Percentiles rank a stretch among this genome's conserved stretches.
These are phyloP conservation scores for Eulemur mongoz DNA, from an alignment of 2,797 vertebrate species.

Conservation along the genomic window DNA sequence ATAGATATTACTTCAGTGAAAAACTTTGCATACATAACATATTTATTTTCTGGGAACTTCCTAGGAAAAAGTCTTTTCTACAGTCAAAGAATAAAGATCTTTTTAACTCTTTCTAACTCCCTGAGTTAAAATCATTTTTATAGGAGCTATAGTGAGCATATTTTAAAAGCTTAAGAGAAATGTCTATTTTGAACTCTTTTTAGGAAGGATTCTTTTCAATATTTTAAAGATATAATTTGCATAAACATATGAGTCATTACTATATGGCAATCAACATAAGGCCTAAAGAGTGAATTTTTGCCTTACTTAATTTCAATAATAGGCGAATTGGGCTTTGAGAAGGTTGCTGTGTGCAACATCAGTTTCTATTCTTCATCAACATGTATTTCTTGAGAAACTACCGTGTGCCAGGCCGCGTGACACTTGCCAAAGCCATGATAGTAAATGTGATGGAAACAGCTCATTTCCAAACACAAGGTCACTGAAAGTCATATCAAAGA, in stretches of 20 bases:
- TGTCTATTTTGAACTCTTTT: not conserved
- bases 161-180: constrained; percentile 34
- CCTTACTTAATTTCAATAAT: constrained; percentile 22
- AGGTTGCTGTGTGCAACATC: not conserved
- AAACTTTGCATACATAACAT: not conserved
- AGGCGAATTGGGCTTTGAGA: not conserved
- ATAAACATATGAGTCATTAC: not conserved
- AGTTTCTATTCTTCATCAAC: not conserved
- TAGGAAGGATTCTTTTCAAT: not conserved
- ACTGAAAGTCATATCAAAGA: not conserved
- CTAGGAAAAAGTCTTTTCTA: not conserved
- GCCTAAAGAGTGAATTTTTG: not conserved
- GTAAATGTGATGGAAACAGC: not conserved
- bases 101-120: constrained; percentile 11
- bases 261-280: not conserved
- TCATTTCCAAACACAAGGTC: not conserved
- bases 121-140: constrained; percentile 10
- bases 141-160: not conserved
- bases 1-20: not conserved
- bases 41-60: constrained; percentile 25
- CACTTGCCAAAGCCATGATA: not conserved
- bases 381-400: not conserved
- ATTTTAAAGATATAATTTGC: constrained; percentile 35
- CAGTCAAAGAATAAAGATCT: not conserved
- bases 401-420: accelerated